Base-by-base conservation (phyloP, 2,888 invertebrate species). In the Acrobeloides nanus region DNA sequence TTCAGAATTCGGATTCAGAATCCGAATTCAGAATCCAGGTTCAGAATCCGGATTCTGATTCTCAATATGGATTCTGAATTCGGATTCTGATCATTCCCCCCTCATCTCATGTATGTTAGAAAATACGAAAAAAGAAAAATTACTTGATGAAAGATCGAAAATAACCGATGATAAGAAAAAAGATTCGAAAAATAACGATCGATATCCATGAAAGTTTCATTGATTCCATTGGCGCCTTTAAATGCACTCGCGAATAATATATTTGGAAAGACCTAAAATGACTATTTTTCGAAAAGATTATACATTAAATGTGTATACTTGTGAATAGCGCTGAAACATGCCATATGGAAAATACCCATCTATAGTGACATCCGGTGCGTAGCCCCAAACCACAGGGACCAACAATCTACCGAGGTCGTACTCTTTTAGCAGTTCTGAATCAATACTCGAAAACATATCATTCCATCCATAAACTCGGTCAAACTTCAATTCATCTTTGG, bases 201-300 rank as follows among this genome's bases (percentile, higher is more conserved):
- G 42, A 82, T 80, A 10, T 83, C 79, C 0, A 86, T 84, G 45
- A 84, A 69, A 51, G 82, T 81, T 75, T 84, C 12, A 18, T 53
- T 26, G 20, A 55, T 82, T 0, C 86, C 85, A 51, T 85, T 85
- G 0, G 88, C 86, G 1, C 87, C 89, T 78, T 88, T 89, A 68
- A 83, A 89, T 0, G 88, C 87, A 50, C 85, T 83, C 0, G 86
- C 87, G 80, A 79, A 1, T 79, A 76, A 74, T 87, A 88, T 8
- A 84, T 74, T 46, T 76, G 75, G 8, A 60, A 47, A 27, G 4
- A n/a, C 18, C 2, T 20, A 21, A 21, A 20, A 10, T 29, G 15
- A 12, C 5, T 12, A 6, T 8, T 17, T 51, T 15, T 12, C 10
- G 20, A 29, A 12, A 7, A n/a, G 6, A 23, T 7, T 15, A 20